Evolutionary conservation across 2,113 vertebrate species (phyloP).

Genomic region (Empidonax alnorum): DNA sequence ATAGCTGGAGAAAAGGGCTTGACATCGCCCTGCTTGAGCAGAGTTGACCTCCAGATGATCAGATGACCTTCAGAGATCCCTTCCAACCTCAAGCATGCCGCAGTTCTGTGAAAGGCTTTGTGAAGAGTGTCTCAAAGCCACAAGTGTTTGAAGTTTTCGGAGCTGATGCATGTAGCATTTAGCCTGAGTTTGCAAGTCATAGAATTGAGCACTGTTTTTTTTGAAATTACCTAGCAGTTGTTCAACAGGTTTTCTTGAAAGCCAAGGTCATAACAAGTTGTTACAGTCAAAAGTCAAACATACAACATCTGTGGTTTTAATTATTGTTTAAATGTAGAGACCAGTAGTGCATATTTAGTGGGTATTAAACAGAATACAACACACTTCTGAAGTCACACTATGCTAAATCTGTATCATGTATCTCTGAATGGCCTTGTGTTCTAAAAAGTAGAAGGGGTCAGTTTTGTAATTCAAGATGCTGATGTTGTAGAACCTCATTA

Average conservation of each 20-base stretch:
- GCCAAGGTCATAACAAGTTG: neutral
- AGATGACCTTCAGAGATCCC: neutral
- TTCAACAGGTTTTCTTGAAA: slow-evolving; percentile 27
- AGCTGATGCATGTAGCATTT: neutral
- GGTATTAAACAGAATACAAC: neutral
- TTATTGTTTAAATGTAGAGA: neutral
- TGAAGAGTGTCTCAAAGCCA: neutral
- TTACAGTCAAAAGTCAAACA: neutral
- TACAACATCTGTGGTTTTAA: neutral
- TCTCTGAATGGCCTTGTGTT: neutral
- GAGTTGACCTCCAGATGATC: neutral
- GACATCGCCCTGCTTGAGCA: neutral
- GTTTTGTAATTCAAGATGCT: neutral
- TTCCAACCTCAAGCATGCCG: neutral
- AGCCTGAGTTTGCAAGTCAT: neutral
- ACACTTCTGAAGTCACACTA: neutral
- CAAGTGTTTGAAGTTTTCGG: neutral
- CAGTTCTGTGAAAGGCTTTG: neutral
- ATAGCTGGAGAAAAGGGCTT: neutral
- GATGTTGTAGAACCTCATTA: neutral
- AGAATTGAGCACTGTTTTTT: neutral
- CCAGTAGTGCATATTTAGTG: neutral
- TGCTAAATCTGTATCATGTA: neutral
- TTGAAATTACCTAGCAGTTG: neutral
- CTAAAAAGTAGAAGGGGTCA: neutral